These are phyloP conservation scores for Bryconaethiops microstoma DNA, from an alignment of 2,797 vertebrate species.

Conservation along the genomic window DNA sequence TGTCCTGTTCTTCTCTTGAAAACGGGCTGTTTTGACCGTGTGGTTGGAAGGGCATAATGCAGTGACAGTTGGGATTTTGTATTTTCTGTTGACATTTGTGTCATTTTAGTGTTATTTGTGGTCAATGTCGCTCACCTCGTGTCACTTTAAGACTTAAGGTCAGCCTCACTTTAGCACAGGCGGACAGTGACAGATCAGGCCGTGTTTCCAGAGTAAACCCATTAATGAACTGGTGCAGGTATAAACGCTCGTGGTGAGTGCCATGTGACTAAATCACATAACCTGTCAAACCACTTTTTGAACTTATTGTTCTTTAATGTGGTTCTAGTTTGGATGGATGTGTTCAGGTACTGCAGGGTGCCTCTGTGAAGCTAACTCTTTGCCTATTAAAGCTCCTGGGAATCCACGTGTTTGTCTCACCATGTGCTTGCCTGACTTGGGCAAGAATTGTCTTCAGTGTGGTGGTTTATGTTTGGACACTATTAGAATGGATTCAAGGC, in stretches of 20 bases:
- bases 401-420: neutral
- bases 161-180: neutral
- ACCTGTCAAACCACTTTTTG: neutral
- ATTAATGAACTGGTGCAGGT: neutral
- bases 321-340: too few species aligned
- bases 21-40: neutral
- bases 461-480: neutral
- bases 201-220: slow-evolving; percentile 1
- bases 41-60: neutral
- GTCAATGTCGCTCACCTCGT: neutral
- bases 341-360: neutral
- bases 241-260: neutral
- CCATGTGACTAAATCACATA: neutral
- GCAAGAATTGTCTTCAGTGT: neutral
- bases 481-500: neutral
- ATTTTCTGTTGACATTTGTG: neutral
- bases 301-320: neutral
- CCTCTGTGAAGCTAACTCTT: neutral
- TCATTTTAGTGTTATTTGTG: too few species aligned
- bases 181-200: too few species aligned
- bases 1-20: neutral
- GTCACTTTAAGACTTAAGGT: neutral
- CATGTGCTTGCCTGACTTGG: neutral
- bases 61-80: neutral
- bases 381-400: neutral